Percentiles rank a stretch among this genome's conserved stretches.
These are phyloP conservation scores for Gymnopithys bicolor DNA, from an alignment of 2,797 vertebrate genomes.

Conservation along the genomic window DNA sequence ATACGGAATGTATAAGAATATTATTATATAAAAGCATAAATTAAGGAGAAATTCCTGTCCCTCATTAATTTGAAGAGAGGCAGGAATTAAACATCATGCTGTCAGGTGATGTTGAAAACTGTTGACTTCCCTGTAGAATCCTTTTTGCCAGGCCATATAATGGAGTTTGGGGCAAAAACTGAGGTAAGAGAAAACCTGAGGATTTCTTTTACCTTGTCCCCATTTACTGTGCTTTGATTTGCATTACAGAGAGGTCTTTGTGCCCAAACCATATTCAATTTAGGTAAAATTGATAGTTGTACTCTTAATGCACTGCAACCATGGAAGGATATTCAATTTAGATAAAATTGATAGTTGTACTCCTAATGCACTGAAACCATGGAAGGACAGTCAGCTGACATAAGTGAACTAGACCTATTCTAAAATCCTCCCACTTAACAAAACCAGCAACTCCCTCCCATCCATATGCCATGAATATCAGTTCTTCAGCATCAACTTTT, in stretches of 20 bases:
- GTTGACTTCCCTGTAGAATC: neutral
- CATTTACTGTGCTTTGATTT: neutral
- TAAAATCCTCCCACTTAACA: neutral
- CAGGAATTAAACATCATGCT: neutral
- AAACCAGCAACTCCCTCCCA: neutral
- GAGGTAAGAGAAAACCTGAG: neutral
- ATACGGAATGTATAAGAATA: neutral
- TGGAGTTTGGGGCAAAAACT: neutral
- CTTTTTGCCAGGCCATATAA: neutral
- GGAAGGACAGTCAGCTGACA: neutral
- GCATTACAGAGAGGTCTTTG: neutral
- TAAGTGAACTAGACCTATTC: neutral
- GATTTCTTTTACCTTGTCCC: neutral
- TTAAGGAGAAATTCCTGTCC: neutral
- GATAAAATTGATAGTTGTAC: neutral
- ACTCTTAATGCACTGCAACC: accelerated
- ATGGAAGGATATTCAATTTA: neutral
- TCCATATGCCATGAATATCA: accelerated
- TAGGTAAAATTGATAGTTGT: neutral
- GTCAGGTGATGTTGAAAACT: neutral
- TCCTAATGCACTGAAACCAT: accelerated
- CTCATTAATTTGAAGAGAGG: neutral
- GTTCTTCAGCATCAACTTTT: neutral
- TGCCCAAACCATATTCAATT: neutral
- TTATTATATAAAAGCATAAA: neutral